Conservation (phyloP, 2,888 invertebrate species). For the Mantis religiosa region DNA sequence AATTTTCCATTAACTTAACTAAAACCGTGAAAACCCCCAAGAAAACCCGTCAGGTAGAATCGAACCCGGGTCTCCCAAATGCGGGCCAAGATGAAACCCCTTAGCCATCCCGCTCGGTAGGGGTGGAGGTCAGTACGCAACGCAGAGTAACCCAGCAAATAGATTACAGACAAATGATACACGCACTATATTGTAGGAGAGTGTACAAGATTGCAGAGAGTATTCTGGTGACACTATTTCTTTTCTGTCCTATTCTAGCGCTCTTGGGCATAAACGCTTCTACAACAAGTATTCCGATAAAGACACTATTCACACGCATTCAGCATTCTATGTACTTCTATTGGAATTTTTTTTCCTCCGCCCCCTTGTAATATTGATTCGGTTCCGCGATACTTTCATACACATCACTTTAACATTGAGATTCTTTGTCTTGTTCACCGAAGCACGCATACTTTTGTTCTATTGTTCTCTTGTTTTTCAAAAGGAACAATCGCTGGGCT, state of each 20-base stretch:
- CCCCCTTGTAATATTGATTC: not conserved
- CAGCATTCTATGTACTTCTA: not conserved
- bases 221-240: too few species aligned
- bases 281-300: not conserved
- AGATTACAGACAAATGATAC: too few species aligned
- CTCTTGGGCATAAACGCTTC: not conserved
- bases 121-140: too few species aligned
- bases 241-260: not conserved
- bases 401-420: not conserved
- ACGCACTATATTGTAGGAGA: too few species aligned
- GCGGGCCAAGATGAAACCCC: too few species aligned
- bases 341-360: not conserved
- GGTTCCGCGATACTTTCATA: not conserved
- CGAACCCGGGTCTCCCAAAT: too few species aligned
- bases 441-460: not conserved
- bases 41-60: too few species aligned
- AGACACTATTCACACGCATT: not conserved
- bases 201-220: too few species aligned
- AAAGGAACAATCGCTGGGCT: not conserved
- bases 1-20: too few species aligned
- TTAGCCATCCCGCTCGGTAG: too few species aligned
- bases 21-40: too few species aligned
- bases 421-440: not conserved
- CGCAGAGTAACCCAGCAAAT: too few species aligned
- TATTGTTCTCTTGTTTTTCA: not conserved